These are phyloP conservation scores for Colostygia pectinataria DNA, from an alignment of 2,888 invertebrate genomes.

Conservation along the genomic window DNA sequence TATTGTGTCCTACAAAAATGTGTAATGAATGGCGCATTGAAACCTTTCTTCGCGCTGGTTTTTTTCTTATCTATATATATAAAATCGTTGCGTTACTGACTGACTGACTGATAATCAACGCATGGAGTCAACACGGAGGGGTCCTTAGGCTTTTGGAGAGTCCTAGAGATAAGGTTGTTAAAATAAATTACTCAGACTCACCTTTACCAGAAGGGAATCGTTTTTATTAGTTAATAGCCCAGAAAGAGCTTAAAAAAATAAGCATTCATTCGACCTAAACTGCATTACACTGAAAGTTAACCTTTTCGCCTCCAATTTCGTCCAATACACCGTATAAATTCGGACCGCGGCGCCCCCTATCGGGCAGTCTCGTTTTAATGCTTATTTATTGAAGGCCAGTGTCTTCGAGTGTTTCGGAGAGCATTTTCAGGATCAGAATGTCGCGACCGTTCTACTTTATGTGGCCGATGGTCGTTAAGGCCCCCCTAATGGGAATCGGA, in stretches of 20 bases:
- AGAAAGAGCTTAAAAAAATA: constrained; percentile 3
- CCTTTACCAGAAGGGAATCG: no score
- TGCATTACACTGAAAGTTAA: constrained; percentile 20
- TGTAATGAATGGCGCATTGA: no score
- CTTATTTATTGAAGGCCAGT: constrained; percentile 77
- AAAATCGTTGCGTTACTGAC: no score
- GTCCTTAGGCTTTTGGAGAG: no score
- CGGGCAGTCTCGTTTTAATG: constrained; percentile 64
- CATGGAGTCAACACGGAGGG: no score
- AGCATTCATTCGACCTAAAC: constrained; percentile 9
- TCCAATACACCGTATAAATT: constrained; percentile 36
- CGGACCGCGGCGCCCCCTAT: constrained; percentile 36
- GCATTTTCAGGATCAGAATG: constrained; percentile 72
- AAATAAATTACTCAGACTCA: no score
- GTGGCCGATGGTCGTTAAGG: constrained; percentile 30
- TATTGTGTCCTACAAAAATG: no score
- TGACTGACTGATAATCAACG: no score
- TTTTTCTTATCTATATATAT: no score
- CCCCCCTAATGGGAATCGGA: constrained; percentile 32
- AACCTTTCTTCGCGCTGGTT: no score
- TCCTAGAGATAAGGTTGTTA: no score
- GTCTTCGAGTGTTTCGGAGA: constrained; percentile 50
- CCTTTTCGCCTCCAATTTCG: constrained; percentile 17
- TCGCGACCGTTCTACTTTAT: constrained; percentile 66
- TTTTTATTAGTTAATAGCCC: background rate